Conservation (phyloP, 1,140 invertebrate species). For the Choristoneura fumiferana region DNA sequence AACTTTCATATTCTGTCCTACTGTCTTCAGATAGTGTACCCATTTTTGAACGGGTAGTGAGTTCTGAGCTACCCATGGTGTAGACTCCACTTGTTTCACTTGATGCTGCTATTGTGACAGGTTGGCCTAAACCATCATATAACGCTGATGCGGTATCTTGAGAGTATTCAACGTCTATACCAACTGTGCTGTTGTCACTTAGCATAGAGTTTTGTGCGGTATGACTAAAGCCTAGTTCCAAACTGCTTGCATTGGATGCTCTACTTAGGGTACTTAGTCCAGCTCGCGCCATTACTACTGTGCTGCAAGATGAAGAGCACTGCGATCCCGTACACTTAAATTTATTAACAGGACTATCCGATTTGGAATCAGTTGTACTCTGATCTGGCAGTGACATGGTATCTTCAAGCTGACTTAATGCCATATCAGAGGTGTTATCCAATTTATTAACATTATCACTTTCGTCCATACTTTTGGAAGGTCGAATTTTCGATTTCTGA, state of each 20-base stretch:
- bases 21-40: constrained; percentile 57
- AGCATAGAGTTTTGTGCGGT: constrained; percentile 89
- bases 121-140: constrained; percentile 67
- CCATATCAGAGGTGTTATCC: constrained; percentile 51
- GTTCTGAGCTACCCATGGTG: constrained; percentile 85
- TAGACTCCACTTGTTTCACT: constrained; percentile 89
- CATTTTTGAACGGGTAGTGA: constrained; percentile 69
- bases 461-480: constrained; percentile 54
- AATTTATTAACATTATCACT: constrained; percentile 43
- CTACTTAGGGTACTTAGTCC: constrained; percentile 79
- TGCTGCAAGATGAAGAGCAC: constrained; percentile 90
- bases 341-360: constrained; percentile 61
- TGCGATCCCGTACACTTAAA: constrained; percentile 82
- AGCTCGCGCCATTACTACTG: constrained; percentile 84
- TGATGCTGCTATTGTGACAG: constrained; percentile 76
- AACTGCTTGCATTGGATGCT: constrained; percentile 85
- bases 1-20: constrained; percentile 66
- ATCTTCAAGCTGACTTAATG: constrained; percentile 47
- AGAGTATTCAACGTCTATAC: constrained; percentile 77
- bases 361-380: constrained; percentile 49
- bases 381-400: constrained; percentile 54
- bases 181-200: constrained; percentile 80
- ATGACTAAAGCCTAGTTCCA: constrained; percentile 89
- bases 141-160: constrained; percentile 76
- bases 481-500: constrained; percentile 55